Evolutionary conservation across 2,113 vertebrate species (phyloP), one percentile per base, ranked within the genome.

Genomic region (Delphinus delphis): DNA sequence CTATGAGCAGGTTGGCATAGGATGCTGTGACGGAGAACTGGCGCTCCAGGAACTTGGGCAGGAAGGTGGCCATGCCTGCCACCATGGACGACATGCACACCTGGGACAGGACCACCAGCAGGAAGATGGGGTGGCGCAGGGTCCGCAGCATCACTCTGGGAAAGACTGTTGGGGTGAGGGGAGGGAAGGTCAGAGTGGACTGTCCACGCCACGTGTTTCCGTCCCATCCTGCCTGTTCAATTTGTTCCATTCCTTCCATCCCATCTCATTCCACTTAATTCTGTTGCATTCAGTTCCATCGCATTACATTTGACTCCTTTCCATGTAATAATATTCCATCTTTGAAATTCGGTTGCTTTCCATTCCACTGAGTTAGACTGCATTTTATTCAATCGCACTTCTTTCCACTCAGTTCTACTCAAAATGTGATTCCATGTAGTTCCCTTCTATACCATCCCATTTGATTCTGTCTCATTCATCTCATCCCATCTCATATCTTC

Each of bases 31-130:
- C 90, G 28, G 97, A 99, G 97, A 99, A 99, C 93, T 99, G 99
- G 3, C 98, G 98, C 98, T 99, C 99, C 31, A 99, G 98, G 98
- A 99, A 99, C 98, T 99, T 99, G 44, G 98, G 98, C 99, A 99
- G 99, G 97, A 99, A 99, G 0, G 99, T 99, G 26, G 99, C 99
- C 17, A 99, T 97, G 1, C 99, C 99, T 0, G 99, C 98, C 1
- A 99, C 98, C 99, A 99, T 99, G 76, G 98, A 99, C 0, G 99
- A 99, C 90, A 99, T 87, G 97, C 99, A 99, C 47, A 99, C 99
- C 98, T 99, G 99, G 0, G 99, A 99, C 98, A 99, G 97, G 68
- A 99, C 99, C 97, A 99, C 99, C 97, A 99, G 98, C 90, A 99
- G 98, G 97, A 98, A 99, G 92, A 99, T 97, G 0, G 99, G 99